phyloP scores from a whole-genome alignment of 2,797 vertebrate species.

The Lagocephalus sceleratus region DNA sequence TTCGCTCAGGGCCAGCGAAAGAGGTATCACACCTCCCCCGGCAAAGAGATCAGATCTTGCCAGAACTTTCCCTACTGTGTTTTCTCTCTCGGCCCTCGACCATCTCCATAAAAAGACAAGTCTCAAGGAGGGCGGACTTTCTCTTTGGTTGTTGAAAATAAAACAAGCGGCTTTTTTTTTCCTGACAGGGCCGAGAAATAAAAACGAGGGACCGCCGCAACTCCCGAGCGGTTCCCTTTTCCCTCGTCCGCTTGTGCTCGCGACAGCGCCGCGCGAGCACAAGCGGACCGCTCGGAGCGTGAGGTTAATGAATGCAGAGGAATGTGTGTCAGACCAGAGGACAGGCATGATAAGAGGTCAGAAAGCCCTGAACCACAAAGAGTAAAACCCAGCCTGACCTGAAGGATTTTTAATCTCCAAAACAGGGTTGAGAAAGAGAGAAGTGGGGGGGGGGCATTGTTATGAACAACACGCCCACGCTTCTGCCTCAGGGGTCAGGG shows the following conservation, averaged over 20 bases:
- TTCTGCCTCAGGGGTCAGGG: conserved; percentile 28
- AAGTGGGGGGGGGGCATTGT: no score
- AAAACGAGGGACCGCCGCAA: conserved; percentile 28
- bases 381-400: conserved; percentile 4
- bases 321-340: conserved; percentile 3
- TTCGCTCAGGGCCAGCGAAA: conserved; percentile 15
- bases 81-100: conserved; percentile 30
- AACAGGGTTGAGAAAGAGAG: no score
- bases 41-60: conserved; percentile 32
- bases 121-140: conserved; percentile 54
- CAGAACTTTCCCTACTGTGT: conserved; percentile 46
- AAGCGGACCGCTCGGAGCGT: no score
- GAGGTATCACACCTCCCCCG: conserved; percentile 4
- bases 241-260: neutral
- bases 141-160: conserved; percentile 65
- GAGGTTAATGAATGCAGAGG: conserved; percentile 8
- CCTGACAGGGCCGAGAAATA: conserved; percentile 35
- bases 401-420: neutral
- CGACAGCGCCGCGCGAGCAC: neutral
- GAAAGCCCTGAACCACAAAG: neutral
- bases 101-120: conserved; percentile 74
- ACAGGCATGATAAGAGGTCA: conserved; percentile 10
- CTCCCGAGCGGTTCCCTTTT: conserved; percentile 2
- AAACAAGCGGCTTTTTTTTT: conserved; percentile 52
- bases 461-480: conserved; percentile 32